These are phyloP conservation scores for Rousettus madagascariensis DNA, from an alignment of 2,797 vertebrate genomes.

Conservation along the genomic window DNA sequence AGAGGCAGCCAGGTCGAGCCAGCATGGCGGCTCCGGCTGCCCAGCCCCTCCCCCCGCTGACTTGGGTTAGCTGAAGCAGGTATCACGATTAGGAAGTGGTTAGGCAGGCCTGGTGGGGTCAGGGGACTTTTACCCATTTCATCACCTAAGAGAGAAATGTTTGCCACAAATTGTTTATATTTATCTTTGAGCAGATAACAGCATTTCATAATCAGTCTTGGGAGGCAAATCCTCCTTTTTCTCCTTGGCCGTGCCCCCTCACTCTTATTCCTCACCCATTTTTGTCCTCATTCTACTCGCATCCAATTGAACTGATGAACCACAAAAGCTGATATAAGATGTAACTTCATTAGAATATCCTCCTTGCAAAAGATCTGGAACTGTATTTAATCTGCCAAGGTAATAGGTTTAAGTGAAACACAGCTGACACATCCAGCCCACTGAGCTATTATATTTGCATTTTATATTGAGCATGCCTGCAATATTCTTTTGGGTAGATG, in stretches of 20 bases:
- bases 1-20: neutral
- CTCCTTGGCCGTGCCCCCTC: neutral
- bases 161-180: neutral
- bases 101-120: neutral
- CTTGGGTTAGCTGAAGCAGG: neutral
- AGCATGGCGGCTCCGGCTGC: neutral
- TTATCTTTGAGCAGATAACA: neutral
- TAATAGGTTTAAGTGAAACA: conserved; percentile 63
- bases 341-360: neutral
- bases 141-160: neutral
- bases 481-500: conserved; percentile 50
- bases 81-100: neutral
- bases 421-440: conserved; percentile 25
- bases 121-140: neutral
- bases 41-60: neutral
- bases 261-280: neutral
- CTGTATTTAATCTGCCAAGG: conserved; percentile 59
- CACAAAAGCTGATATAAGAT: neutral
- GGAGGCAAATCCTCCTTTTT: neutral
- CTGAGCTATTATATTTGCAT: conserved; percentile 65
- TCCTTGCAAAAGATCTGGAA: conserved; percentile 18
- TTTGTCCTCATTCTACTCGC: neutral
- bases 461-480: conserved; percentile 56
- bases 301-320: neutral
- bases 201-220: neutral